A percentile compares a stretch with the other conserved stretches of the same genome.
phyloP scores from a whole-genome alignment of 2,113 vertebrate genomes.

The Serranochromis macrocephalus region DNA sequence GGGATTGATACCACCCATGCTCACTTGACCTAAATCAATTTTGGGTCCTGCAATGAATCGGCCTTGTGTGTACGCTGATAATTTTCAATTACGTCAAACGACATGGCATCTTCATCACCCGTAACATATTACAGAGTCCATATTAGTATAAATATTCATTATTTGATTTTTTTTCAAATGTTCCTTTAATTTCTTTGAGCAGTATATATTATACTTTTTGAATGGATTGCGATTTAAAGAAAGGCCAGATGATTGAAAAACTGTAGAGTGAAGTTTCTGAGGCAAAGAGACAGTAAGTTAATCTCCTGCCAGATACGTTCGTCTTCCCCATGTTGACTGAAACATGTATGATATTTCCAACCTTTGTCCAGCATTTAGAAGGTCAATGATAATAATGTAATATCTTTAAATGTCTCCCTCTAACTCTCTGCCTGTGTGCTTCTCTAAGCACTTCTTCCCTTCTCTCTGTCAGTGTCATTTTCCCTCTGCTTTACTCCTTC shows the following conservation, averaged over 20 bases:
- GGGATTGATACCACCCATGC: not conserved
- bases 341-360: not conserved
- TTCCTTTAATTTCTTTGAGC: not conserved
- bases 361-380: not conserved
- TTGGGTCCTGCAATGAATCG: not conserved
- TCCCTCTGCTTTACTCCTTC: not conserved
- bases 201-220: not conserved
- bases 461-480: not conserved
- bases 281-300: not conserved
- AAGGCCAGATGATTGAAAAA: not conserved
- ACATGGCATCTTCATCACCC: not conserved
- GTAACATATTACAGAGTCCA: not conserved
- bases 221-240: not conserved
- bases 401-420: not conserved
- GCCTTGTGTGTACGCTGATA: not conserved
- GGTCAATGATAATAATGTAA: slow-evolving; percentile 12
- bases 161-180: not conserved
- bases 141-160: not conserved
- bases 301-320: not conserved
- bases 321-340: not conserved
- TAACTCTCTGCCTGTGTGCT: not conserved
- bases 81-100: not conserved
- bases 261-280: not conserved
- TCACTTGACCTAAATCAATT: not conserved
- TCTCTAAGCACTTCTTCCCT: not conserved